Evolutionary conservation across 2,797 vertebrate genomes (phyloP).

Genomic region (Syncerus caffer): DNA sequence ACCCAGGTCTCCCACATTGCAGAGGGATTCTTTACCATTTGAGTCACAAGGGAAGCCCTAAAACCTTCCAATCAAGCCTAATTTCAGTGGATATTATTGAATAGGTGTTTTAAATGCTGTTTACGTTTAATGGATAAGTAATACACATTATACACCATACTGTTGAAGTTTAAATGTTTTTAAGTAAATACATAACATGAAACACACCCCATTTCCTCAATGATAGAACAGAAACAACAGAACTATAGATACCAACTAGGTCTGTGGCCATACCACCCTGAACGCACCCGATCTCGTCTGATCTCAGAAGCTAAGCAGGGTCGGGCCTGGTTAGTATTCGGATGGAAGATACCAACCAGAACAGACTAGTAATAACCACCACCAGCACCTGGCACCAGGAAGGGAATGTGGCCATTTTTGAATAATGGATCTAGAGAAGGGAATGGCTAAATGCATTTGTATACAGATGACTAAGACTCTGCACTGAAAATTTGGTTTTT

Average conservation of each 20-base stretch:
- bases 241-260: background rate
- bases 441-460: background rate
- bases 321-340: background rate
- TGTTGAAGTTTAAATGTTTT: background rate
- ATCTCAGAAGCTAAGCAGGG: background rate
- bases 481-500: background rate
- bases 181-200: background rate
- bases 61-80: background rate
- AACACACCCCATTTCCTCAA: background rate
- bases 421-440: background rate
- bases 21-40: background rate
- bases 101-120: background rate
- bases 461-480: background rate
- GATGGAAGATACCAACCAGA: background rate
- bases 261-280: background rate
- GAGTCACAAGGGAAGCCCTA: background rate
- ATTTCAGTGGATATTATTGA: background rate
- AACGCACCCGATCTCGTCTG: fast-evolving
- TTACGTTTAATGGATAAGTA: background rate
- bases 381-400: background rate
- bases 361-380: background rate
- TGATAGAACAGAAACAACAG: background rate
- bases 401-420: background rate
- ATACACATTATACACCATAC: background rate
- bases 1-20: background rate